Evolutionary conservation across 2,797 vertebrate species (phyloP).

Genomic region (Perdix hodgsoniae): DNA sequence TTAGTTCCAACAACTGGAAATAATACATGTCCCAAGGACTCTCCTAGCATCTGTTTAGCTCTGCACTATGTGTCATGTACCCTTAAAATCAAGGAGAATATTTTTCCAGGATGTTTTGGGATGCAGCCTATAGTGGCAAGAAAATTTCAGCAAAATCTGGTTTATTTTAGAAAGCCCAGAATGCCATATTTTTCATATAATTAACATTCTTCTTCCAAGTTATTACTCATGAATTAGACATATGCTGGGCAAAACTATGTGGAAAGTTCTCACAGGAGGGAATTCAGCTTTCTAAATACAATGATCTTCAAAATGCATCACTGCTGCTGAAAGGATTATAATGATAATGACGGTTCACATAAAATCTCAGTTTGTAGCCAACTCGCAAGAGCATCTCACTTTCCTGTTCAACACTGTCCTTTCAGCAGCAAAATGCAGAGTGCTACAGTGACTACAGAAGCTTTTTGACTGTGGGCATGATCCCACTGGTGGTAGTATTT

Average conservation of each 20-base stretch:
- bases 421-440: neutral
- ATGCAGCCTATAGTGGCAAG: neutral
- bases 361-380: neutral
- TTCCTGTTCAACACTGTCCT: neutral
- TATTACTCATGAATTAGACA: neutral
- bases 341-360: neutral
- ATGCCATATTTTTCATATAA: neutral
- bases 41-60: neutral
- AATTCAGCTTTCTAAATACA: neutral
- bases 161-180: neutral
- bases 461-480: neutral
- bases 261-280: neutral
- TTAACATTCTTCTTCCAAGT: neutral
- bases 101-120: neutral
- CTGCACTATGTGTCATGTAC: neutral
- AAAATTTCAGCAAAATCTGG: neutral
- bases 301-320: neutral
- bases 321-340: neutral
- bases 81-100: neutral
- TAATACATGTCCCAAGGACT: neutral
- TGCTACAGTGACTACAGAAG: neutral
- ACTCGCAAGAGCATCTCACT: neutral
- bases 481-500: neutral
- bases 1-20: neutral
- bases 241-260: neutral